A percentile compares a stretch with the other conserved stretches of the same genome.
phyloP scores from a whole-genome alignment of 2,797 vertebrate genomes.

The Acipenser transmontanus region DNA sequence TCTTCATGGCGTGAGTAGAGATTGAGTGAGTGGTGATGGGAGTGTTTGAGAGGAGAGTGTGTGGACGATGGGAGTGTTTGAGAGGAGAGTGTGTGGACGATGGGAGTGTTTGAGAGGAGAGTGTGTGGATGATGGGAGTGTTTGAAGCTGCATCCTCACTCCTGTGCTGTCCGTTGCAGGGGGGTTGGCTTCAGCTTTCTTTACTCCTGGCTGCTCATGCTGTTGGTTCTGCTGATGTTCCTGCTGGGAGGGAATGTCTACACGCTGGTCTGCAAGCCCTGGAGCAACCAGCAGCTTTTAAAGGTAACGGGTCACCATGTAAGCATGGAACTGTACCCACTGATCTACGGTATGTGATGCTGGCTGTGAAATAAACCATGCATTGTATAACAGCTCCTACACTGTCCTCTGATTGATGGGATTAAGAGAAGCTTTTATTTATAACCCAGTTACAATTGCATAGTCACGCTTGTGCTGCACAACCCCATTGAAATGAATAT shows the following conservation, averaged over 20 bases:
- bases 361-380: too few species aligned
- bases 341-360: too few species aligned
- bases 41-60: not conserved
- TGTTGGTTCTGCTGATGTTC: conserved; percentile 67
- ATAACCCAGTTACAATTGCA: not conserved
- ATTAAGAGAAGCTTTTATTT: too few species aligned
- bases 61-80: too few species aligned
- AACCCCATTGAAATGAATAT: not conserved
- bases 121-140: not conserved
- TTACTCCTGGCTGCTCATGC: conserved; percentile 82
- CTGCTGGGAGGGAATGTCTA: conserved; percentile 66
- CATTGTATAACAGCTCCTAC: too few species aligned
- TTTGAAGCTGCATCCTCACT: not conserved
- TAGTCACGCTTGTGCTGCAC: not conserved
- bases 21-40: not conserved
- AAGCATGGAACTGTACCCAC: too few species aligned
- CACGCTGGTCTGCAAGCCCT: conserved; percentile 67
- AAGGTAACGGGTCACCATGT: conserved; percentile 48
- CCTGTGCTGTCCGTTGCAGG: conserved; percentile 45
- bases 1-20: conserved; percentile 77
- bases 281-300: conserved; percentile 57
- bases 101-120: not conserved
- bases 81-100: not conserved
- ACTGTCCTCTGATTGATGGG: too few species aligned
- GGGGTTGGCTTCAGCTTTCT: conserved; percentile 78